phyloP scores from a whole-genome alignment of 2,888 invertebrate species.

The Chesias legatella region DNA sequence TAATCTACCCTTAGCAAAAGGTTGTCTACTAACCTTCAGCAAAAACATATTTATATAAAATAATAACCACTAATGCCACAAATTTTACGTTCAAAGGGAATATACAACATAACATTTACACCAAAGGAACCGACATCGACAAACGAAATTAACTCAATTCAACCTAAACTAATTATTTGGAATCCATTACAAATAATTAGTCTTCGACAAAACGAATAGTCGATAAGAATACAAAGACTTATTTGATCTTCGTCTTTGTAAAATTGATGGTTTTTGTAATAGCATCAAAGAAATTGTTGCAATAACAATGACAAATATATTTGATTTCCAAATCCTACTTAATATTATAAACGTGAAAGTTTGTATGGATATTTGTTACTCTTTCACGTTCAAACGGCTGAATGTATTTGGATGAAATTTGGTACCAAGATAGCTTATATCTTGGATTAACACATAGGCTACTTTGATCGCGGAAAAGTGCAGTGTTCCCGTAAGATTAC shows the following conservation, averaged over 20 bases:
- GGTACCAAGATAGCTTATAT: too few relatives aligned
- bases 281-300: constrained; percentile 5
- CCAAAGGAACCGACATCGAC: constrained; percentile 31
- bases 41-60: neutral
- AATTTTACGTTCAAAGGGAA: constrained; percentile 27
- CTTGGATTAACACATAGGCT: too few relatives aligned
- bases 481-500: too few relatives aligned
- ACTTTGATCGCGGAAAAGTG: too few relatives aligned
- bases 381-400: too few relatives aligned
- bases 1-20: too few relatives aligned
- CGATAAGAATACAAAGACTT: constrained; percentile 47
- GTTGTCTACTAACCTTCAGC: too few relatives aligned
- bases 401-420: too few relatives aligned
- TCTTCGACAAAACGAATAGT: constrained; percentile 23
- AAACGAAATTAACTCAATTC: constrained; percentile 42
- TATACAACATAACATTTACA: constrained; percentile 26
- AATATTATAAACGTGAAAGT: too few relatives aligned
- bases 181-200: constrained; percentile 39
- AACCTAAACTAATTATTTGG: constrained; percentile 53
- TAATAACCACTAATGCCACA: constrained; percentile 27
- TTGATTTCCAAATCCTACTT: too few relatives aligned
- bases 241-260: constrained; percentile 25
- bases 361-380: too few relatives aligned
- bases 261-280: constrained; percentile 21
- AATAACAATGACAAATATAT: too few relatives aligned